phyloP scores from a whole-genome alignment of 2,113 vertebrate genomes.

The Phoxinus phoxinus region DNA sequence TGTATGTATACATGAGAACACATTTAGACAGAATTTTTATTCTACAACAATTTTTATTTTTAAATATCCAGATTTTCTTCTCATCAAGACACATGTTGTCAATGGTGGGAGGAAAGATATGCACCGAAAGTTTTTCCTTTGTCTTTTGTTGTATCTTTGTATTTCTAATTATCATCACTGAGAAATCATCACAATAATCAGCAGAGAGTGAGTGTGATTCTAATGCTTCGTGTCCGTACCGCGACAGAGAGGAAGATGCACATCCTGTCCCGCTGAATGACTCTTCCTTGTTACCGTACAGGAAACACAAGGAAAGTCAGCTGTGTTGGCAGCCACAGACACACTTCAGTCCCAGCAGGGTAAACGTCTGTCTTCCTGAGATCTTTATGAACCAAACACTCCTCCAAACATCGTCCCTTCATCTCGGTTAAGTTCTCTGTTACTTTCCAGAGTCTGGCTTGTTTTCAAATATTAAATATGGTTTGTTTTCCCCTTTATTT shows the following conservation, averaged over 20 bases:
- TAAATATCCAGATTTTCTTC: too few species aligned
- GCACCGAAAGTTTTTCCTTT: neutral
- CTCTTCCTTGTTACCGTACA: conserved; percentile 20
- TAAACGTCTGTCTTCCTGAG: neutral
- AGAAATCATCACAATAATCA: neutral
- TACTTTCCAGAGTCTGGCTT: neutral
- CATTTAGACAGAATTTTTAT: neutral
- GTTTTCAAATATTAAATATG: neutral
- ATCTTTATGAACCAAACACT: neutral
- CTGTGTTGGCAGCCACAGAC: conserved; percentile 15
- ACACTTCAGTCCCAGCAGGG: neutral
- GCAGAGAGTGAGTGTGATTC: neutral
- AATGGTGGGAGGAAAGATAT: neutral
- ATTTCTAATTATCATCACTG: neutral
- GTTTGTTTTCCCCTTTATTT: neutral
- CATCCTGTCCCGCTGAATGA: conserved; percentile 34
- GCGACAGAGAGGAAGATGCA: neutral
- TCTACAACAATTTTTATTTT: too few species aligned
- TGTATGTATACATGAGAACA: neutral
- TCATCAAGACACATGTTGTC: too few species aligned
- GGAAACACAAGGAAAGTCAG: conserved; percentile 25
- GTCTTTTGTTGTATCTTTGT: neutral
- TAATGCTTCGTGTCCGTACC: neutral
- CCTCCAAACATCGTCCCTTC: neutral
- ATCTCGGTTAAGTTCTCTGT: neutral